A percentile compares a stretch with the other conserved stretches of the same genome.
Evolutionary conservation across 2,888 invertebrate genomes (phyloP).

Genomic region (Tanaodytes sp.): DNA sequence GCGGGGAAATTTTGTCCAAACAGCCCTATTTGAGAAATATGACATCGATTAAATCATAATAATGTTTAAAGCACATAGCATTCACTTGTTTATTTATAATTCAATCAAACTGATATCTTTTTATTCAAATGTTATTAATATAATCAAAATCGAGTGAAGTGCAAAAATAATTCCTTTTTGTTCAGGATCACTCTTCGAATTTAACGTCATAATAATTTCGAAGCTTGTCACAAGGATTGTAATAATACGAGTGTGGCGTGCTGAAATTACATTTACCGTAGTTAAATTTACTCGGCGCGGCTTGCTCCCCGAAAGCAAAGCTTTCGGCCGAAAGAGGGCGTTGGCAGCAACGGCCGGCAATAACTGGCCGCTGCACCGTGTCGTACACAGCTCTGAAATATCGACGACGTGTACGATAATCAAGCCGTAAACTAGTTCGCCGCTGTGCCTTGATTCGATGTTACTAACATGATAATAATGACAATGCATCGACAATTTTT

Average conservation of each 20-base stretch:
- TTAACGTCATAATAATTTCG: too few species aligned
- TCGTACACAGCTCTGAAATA: slow-evolving; percentile 42
- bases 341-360: slow-evolving; percentile 47
- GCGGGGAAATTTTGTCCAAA: too few species aligned
- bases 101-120: too few species aligned
- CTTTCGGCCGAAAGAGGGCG: slow-evolving; percentile 37
- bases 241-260: slow-evolving; percentile 20
- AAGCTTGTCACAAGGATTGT: slow-evolving; percentile 19
- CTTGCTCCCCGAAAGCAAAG: slow-evolving; percentile 49
- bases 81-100: too few species aligned
- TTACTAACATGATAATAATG: slow-evolving; percentile 51
- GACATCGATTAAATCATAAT: too few species aligned
- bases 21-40: too few species aligned
- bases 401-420: slow-evolving; percentile 49
- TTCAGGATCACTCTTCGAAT: too few species aligned
- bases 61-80: too few species aligned
- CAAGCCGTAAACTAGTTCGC: slow-evolving; percentile 49
- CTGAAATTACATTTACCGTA: slow-evolving; percentile 45
- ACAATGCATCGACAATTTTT: slow-evolving; percentile 41
- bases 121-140: too few species aligned
- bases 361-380: slow-evolving; percentile 58
- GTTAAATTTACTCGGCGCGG: slow-evolving; percentile 45
- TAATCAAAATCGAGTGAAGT: too few species aligned
- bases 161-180: too few species aligned
- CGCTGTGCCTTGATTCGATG: slow-evolving; percentile 51